Conservation (phyloP, 2,113 vertebrate species). For the Camelus dromedarius region DNA sequence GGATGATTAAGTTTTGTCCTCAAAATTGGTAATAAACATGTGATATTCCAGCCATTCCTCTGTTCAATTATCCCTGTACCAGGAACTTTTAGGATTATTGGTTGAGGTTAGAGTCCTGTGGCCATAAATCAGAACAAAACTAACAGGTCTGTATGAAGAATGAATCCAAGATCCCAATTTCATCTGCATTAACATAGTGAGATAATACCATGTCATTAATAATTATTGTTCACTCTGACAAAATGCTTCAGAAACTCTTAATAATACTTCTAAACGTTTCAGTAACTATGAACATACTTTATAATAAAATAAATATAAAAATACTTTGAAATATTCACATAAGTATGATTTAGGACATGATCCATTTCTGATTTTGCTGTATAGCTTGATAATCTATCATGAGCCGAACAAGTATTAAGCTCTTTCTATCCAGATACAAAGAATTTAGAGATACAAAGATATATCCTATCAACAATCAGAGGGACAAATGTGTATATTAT, state of each 20-base stretch:
- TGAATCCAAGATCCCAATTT: conserved; percentile 1
- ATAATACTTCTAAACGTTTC: neutral
- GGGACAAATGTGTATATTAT: neutral
- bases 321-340: neutral
- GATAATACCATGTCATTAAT: conserved; percentile 8
- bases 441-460: neutral
- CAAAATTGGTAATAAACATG: neutral
- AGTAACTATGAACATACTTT: neutral
- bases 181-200: neutral
- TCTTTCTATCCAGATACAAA: neutral
- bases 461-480: neutral
- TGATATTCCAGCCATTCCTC: neutral
- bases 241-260: conserved; percentile 52
- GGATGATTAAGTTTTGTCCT: neutral
- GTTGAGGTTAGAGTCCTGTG: neutral
- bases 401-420: neutral
- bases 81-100: conserved; percentile 18
- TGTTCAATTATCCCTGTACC: neutral
- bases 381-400: neutral
- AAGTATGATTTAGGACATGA: neutral
- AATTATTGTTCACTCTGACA: conserved; percentile 26
- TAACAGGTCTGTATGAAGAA: neutral
- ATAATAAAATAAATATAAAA: conserved; percentile 11
- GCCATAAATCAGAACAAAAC: conserved; percentile 14
- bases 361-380: neutral